Conservation (phyloP, 1,140 invertebrate genomes). For the Drosophila kepulauana region DNA sequence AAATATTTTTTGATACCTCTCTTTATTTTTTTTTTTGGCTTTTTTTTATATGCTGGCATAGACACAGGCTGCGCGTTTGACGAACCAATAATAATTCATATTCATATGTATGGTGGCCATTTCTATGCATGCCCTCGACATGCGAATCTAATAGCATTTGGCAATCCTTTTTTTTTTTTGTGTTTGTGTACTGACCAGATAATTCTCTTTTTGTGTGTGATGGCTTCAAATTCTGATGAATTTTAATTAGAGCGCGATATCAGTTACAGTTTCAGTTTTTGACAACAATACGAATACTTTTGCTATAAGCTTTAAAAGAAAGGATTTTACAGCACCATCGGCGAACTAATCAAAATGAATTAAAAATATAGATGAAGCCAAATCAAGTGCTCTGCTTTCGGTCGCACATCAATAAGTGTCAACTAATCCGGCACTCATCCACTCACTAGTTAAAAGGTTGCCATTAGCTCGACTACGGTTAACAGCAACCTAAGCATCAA, state of each 20-base stretch:
- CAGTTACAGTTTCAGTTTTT: background rate
- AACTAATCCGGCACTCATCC: conserved; percentile 19
- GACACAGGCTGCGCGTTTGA: conserved; percentile 44
- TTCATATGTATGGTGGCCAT: conserved; percentile 63
- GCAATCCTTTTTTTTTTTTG: background rate
- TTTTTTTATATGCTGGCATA: background rate
- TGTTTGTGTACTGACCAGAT: background rate
- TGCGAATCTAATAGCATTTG: conserved; percentile 70
- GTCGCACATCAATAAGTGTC: conserved; percentile 1
- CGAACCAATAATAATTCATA: conserved; percentile 82
- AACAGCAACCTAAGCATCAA: conserved; percentile 54
- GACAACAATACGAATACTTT: too few species aligned
- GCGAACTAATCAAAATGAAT: background rate
- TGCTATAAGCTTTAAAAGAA: background rate
- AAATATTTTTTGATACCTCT: conserved; percentile 57
- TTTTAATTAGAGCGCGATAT: conserved; percentile 15
- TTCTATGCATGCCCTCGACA: conserved; percentile 63
- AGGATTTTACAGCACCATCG: background rate
- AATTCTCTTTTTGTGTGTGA: background rate
- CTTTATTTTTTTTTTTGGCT: conserved; percentile 11
- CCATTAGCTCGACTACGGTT: background rate
- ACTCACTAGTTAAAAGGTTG: conserved; percentile 6
- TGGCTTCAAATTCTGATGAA: conserved; percentile 24
- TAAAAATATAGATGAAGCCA: background rate
- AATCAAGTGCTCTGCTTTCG: too few species aligned